Percentiles rank a stretch among this genome's conserved stretches.
Evolutionary conservation across 2,113 vertebrate genomes (phyloP).

Genomic region (Pachyramphus minor): DNA sequence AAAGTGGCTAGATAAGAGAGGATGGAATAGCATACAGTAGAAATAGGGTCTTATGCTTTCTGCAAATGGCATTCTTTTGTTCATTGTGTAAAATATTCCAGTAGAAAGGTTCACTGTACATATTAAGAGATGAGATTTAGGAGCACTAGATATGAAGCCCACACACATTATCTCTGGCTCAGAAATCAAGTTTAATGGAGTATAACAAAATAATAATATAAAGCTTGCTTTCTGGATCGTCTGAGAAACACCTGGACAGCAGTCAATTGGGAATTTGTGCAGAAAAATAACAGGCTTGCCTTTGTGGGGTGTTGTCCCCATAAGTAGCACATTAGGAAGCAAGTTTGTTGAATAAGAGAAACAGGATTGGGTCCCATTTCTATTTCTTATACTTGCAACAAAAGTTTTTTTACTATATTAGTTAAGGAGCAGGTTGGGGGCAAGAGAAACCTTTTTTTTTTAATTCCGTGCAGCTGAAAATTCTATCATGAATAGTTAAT

Average conservation of each 20-base stretch:
- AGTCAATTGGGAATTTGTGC: background rate
- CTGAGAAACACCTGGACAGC: conserved; percentile 27
- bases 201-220: conserved; percentile 25
- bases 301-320: background rate
- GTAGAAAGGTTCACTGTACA: conserved; percentile 14
- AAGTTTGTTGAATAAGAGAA: background rate
- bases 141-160: background rate
- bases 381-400: background rate
- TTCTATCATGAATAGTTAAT: background rate
- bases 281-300: conserved; percentile 24
- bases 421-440: background rate
- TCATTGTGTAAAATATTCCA: conserved; percentile 70
- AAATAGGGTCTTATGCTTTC: conserved; percentile 64
- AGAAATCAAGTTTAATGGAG: conserved; percentile 49
- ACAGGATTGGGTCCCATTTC: background rate
- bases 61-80: conserved; percentile 63
- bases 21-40: conserved; percentile 60
- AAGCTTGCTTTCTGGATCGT: conserved; percentile 38
- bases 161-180: conserved; percentile 12
- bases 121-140: conserved; percentile 64
- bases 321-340: background rate
- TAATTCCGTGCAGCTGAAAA: background rate
- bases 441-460: background rate
- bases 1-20: conserved; percentile 72
- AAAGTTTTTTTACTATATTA: background rate